phyloP scores from a whole-genome alignment of 2,888 invertebrate genomes.

The Platypus cylindrus region DNA sequence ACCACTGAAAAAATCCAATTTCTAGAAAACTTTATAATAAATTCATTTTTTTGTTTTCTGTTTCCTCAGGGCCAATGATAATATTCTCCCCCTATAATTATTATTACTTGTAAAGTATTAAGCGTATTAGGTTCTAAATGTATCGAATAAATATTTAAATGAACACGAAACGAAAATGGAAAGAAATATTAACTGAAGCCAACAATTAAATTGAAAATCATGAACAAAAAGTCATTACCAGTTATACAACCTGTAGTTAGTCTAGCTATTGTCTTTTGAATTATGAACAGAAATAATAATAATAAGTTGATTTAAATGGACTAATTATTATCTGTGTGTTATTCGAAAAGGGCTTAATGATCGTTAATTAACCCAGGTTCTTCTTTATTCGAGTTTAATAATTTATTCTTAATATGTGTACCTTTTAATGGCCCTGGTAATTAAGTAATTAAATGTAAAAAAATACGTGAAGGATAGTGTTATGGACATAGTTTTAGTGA shows the following conservation, averaged over 20 bases:
- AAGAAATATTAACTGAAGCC: constrained; percentile 1
- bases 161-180: too few relatives aligned
- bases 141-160: too few relatives aligned
- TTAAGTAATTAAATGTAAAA: constrained; percentile 10
- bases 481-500: too few relatives aligned
- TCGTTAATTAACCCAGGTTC: constrained; percentile 24
- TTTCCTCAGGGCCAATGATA: too few relatives aligned
- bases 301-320: constrained; percentile 15
- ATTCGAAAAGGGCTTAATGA: constrained; percentile 22
- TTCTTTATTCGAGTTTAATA: constrained; percentile 18
- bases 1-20: too few relatives aligned
- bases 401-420: too few relatives aligned
- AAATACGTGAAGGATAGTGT: too few relatives aligned
- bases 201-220: constrained; percentile 12
- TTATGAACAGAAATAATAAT: constrained; percentile 20
- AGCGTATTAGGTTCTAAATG: too few relatives aligned
- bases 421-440: constrained; percentile 14
- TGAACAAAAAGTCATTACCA: constrained; percentile 17
- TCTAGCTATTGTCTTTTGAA: constrained; percentile 21
- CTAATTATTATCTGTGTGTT: constrained; percentile 24
- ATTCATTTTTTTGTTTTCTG: too few relatives aligned
- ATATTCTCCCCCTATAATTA: too few relatives aligned
- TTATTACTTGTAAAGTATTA: too few relatives aligned
- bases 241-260: constrained; percentile 19
- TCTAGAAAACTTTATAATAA: too few relatives aligned